These are phyloP conservation scores for Lissocephala sabroskyi DNA, from an alignment of 2,888 invertebrate species.

Conservation along the genomic window DNA sequence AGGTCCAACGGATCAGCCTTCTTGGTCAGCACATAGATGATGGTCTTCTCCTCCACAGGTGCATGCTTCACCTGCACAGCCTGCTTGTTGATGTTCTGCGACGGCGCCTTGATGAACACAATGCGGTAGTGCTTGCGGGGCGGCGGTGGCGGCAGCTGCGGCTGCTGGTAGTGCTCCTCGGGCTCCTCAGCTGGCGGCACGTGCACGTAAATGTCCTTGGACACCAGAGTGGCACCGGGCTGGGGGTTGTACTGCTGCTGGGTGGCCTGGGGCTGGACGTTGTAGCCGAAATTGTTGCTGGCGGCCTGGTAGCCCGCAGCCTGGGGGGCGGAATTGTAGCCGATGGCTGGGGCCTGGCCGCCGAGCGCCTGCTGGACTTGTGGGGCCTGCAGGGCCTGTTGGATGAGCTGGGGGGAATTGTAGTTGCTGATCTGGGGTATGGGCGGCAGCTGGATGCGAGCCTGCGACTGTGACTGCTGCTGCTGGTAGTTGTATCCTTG, in stretches of 20 bases:
- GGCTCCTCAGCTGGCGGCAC: constrained; percentile 69
- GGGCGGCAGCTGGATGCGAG: constrained; percentile 24
- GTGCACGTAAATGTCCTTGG: constrained; percentile 71
- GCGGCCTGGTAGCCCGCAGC: constrained; percentile 17
- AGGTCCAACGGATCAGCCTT: constrained; percentile 68
- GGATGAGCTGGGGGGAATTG: constrained; percentile 45
- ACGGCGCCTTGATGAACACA: constrained; percentile 71
- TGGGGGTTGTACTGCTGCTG: constrained; percentile 16
- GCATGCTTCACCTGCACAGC: constrained; percentile 58
- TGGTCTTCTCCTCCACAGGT: constrained; percentile 70
- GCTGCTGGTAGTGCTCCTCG: constrained; percentile 49
- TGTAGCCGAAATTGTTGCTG: constrained; percentile 15
- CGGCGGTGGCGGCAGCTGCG: constrained; percentile 44
- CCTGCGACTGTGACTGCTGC: constrained; percentile 15
- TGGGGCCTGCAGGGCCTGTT: constrained; percentile 51
- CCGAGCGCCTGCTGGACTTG: constrained; percentile 41
- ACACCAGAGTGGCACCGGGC: constrained; percentile 44
- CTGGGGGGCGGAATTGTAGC: constrained; percentile 12
- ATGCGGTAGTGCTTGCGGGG: constrained; percentile 71
- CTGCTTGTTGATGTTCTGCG: constrained; percentile 45
- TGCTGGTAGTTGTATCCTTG: constrained; percentile 66
- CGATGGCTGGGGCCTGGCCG: constrained; percentile 1
- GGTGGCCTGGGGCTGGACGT: constrained; percentile 14
- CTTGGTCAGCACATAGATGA: constrained; percentile 71
- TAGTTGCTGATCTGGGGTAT: constrained; percentile 24